Percentiles rank a stretch among this genome's conserved stretches.
These are phyloP conservation scores for Enteromius unitaeniatus DNA, from an alignment of 2,797 vertebrate genomes.

Conservation along the genomic window DNA sequence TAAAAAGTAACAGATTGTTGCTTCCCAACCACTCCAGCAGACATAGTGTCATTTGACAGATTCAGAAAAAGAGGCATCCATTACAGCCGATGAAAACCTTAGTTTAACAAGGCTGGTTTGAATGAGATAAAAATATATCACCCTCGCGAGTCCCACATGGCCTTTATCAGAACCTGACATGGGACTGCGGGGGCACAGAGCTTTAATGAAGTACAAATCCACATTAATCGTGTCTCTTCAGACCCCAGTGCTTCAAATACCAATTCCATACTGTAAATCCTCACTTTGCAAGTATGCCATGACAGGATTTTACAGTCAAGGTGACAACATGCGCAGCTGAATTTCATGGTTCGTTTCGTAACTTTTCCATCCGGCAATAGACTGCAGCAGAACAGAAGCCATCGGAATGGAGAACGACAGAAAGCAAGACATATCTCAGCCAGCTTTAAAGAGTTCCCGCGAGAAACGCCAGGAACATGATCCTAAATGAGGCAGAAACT, in stretches of 20 bases:
- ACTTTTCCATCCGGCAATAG: slow-evolving; percentile 5
- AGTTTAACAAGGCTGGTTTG: not conserved
- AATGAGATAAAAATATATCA: slow-evolving; percentile 3
- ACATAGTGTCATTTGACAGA: not conserved
- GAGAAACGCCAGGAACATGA: slow-evolving; percentile 54
- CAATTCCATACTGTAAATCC: slow-evolving; percentile 20
- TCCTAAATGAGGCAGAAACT: slow-evolving; percentile 58
- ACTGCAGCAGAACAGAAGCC: not conserved
- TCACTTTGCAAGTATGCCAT: slow-evolving; percentile 4
- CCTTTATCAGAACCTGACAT: slow-evolving; percentile 6
- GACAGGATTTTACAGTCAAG: slow-evolving; percentile 48
- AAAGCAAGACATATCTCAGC: slow-evolving; percentile 17
- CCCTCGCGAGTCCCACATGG: not conserved
- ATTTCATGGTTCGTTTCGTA: slow-evolving; percentile 26
- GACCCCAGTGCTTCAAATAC: slow-evolving; percentile 3
- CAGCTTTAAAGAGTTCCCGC: slow-evolving; percentile 44
- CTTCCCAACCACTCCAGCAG: not conserved
- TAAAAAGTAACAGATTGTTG: not conserved
- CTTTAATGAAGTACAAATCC: slow-evolving; percentile 41
- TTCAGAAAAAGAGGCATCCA: slow-evolving; percentile 5
- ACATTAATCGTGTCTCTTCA: slow-evolving; percentile 37
- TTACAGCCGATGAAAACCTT: slow-evolving; percentile 20
- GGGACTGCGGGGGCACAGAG: slow-evolving; percentile 10
- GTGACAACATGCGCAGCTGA: slow-evolving; percentile 20
- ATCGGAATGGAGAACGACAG: slow-evolving; percentile 10